Percentiles rank a stretch among this genome's conserved stretches.
phyloP scores from a whole-genome alignment of 1,140 invertebrate species.

The Heliconius nattereri region DNA sequence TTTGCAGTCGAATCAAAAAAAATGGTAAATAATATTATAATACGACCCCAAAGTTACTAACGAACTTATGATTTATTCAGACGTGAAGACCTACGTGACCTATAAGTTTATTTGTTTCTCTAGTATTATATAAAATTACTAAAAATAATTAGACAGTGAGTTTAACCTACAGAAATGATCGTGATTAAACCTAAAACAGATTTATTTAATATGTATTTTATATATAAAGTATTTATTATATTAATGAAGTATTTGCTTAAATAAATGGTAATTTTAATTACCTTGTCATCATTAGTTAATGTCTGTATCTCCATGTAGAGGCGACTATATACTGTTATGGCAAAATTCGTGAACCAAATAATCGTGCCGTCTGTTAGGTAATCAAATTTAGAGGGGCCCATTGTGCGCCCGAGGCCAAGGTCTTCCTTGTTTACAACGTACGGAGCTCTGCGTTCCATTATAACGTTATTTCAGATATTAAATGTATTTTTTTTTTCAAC shows the following conservation, averaged over 20 bases:
- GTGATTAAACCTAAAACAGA: too few relatives aligned
- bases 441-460: slow-evolving; percentile 51
- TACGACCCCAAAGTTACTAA: too few relatives aligned
- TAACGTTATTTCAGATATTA: background rate
- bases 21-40: background rate
- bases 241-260: background rate
- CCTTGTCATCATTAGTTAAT: background rate
- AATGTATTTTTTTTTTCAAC: background rate
- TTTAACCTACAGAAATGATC: too few relatives aligned
- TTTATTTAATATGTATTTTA: too few relatives aligned
- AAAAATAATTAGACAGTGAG: too few relatives aligned
- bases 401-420: slow-evolving; percentile 75
- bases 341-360: slow-evolving; percentile 72
- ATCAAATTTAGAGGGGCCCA: slow-evolving; percentile 76
- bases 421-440: slow-evolving; percentile 69
- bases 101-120: too few relatives aligned
- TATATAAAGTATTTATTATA: too few relatives aligned
- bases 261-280: background rate
- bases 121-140: too few relatives aligned
- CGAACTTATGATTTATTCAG: too few relatives aligned
- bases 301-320: background rate
- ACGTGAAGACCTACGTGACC: too few relatives aligned
- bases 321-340: slow-evolving; percentile 42
- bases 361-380: slow-evolving; percentile 63
- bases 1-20: background rate